A percentile compares a stretch with the other conserved stretches of the same genome.
Conservation (phyloP, 1,140 invertebrate species). For the Lanistes nyassanus region DNA sequence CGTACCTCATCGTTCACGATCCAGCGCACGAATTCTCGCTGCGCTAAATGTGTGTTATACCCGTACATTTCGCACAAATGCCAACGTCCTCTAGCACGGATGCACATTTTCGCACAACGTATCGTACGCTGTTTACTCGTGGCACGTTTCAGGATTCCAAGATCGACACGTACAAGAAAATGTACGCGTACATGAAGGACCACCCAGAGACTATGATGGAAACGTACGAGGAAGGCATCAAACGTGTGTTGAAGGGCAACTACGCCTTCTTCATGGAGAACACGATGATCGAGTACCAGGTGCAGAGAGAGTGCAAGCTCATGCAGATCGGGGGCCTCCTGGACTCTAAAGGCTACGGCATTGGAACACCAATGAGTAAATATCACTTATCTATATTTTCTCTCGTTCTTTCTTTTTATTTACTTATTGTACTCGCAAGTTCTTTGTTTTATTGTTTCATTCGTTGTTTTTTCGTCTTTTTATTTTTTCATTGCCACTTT, state of each 20-base stretch:
- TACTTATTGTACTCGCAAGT: too few species aligned
- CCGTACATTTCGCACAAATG: too few species aligned
- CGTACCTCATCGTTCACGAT: too few species aligned
- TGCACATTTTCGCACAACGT: too few species aligned
- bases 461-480: too few species aligned
- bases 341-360: conserved; percentile 86
- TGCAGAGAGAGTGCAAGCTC: conserved; percentile 92
- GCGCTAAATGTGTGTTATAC: too few species aligned
- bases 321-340: conserved; percentile 96
- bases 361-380: conserved; percentile 71
- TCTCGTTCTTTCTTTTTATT: too few species aligned
- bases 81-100: too few species aligned
- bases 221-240: conserved; percentile 53
- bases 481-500: too few species aligned
- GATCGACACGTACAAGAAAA: conserved; percentile 89
- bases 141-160: conserved; percentile 80
- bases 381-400: not conserved
- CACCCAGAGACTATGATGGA: conserved; percentile 53
- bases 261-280: conserved; percentile 99
- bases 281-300: conserved; percentile 91
- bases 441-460: too few species aligned
- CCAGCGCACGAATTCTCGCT: too few species aligned
- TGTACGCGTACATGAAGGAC: conserved; percentile 92
- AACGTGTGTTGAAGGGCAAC: conserved; percentile 73
- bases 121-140: not conserved